phyloP scores from a whole-genome alignment of 2,797 vertebrate species.

The Schizothorax lantsangensis region DNA sequence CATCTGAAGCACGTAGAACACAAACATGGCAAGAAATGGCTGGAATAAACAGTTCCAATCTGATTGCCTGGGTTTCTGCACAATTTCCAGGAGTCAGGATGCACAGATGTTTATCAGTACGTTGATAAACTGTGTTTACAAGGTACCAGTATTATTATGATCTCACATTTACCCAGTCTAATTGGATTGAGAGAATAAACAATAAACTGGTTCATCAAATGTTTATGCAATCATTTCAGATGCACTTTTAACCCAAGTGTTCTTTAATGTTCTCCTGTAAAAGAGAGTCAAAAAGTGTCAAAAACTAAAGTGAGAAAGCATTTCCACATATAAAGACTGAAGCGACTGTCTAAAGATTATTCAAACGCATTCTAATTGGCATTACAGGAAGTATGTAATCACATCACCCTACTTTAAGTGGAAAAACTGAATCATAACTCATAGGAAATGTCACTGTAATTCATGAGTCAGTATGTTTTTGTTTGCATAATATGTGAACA shows the following conservation, averaged over 20 bases:
- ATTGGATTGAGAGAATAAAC: background rate
- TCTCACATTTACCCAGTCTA: background rate
- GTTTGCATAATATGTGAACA: conserved; percentile 21
- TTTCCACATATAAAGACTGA: background rate
- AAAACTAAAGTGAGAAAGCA: background rate
- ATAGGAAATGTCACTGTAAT: conserved; percentile 38
- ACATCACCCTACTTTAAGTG: background rate
- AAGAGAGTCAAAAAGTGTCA: background rate
- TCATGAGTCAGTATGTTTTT: background rate
- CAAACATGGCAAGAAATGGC: background rate
- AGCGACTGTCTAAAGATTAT: background rate
- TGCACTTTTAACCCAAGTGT: background rate
- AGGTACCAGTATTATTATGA: background rate
- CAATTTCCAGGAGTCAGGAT: conserved; percentile 25
- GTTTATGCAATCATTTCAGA: background rate
- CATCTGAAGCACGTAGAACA: background rate
- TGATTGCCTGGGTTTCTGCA: background rate
- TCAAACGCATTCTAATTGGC: background rate
- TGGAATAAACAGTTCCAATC: background rate
- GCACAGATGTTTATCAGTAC: background rate
- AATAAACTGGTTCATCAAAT: background rate
- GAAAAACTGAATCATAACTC: conserved; percentile 13
- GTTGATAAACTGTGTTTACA: conserved; percentile 5
- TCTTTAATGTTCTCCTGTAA: background rate
- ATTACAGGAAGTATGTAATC: background rate